Conservation (phyloP, 2,797 vertebrate genomes). For the Sparidentex hasta region DNA sequence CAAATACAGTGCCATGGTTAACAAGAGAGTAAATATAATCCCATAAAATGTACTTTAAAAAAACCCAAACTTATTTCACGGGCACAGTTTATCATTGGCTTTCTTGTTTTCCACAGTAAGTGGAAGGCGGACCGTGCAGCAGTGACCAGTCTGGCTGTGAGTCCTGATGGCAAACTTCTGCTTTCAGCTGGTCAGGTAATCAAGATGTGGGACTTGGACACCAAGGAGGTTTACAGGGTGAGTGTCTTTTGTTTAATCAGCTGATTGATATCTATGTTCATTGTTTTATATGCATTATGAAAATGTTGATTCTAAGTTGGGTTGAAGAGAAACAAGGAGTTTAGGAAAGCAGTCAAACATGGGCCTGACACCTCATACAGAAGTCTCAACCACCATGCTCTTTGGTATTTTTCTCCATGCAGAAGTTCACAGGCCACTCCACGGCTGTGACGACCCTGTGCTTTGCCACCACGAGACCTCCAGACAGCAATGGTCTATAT, state of each 20-base stretch:
- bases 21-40: background rate
- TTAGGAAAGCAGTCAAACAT: background rate
- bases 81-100: background rate
- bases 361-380: background rate
- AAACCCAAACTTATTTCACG: background rate
- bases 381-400: background rate
- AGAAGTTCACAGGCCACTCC: conserved; percentile 98
- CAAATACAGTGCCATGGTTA: background rate
- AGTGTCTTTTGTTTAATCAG: conserved; percentile 61
- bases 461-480: conserved; percentile 92
- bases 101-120: conserved; percentile 85
- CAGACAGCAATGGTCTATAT: conserved; percentile 93
- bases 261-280: background rate
- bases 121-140: conserved; percentile 97
- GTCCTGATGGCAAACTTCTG: conserved; percentile 96
- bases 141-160: conserved; percentile 93
- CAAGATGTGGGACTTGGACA: conserved; percentile 99
- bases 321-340: background rate
- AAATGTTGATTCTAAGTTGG: too few relatives aligned
- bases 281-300: background rate
- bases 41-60: background rate
- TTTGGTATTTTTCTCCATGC: conserved; percentile 22
- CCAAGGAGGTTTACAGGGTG: conserved; percentile 97
- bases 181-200: conserved; percentile 96
- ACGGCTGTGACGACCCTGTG: conserved; percentile 93